Conservation (phyloP, 2,888 invertebrate species). For the Ephialtes manifestator region DNA sequence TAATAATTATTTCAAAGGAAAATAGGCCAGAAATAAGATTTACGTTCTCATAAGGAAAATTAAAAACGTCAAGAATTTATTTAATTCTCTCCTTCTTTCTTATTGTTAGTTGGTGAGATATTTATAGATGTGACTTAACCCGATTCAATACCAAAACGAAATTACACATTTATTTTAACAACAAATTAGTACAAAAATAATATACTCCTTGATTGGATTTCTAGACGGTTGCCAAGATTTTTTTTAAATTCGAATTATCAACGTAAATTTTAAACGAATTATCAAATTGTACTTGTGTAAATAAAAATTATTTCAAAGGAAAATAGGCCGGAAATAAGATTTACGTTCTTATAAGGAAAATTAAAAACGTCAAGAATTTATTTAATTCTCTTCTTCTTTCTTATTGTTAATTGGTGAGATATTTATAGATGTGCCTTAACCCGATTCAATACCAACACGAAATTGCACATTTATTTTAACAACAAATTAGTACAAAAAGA, state of each 20-base stretch:
- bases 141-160: conserved; percentile 82
- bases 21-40: no score
- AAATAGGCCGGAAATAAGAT: no score
- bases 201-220: not conserved
- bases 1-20: no score
- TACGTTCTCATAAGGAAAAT: no score
- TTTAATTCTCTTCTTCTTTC: conserved; percentile 74
- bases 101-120: conserved; percentile 79
- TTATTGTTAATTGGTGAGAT: conserved; percentile 78
- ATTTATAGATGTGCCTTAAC: conserved; percentile 86
- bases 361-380: no score
- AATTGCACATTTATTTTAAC: conserved; percentile 66
- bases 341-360: no score
- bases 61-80: no score
- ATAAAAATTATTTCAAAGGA: no score
- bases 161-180: conserved; percentile 64
- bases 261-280: no score
- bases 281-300: no score
- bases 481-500: not conserved
- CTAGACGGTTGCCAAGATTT: not conserved
- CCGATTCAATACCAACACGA: conserved; percentile 83
- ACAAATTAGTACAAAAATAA: not conserved
- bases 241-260: not conserved
- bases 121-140: conserved; percentile 85
- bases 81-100: conserved; percentile 73